Evolutionary conservation across 1,140 invertebrate genomes (phyloP).

Genomic region (Apis florea): DNA sequence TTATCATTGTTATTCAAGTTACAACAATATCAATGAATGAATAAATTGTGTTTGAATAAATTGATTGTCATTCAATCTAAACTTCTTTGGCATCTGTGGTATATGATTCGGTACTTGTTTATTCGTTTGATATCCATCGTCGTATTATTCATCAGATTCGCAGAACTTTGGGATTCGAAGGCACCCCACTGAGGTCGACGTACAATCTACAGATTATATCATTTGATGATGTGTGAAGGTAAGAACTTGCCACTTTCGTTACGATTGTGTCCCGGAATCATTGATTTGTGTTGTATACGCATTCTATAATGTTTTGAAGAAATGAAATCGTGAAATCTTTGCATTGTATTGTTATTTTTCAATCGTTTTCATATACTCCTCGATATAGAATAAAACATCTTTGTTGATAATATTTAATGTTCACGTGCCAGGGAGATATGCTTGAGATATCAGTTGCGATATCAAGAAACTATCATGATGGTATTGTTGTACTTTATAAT

Average conservation of each 20-base stretch:
- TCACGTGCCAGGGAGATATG: neutral
- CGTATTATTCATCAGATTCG: conserved; percentile 42
- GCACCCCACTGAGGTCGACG: conserved; percentile 34
- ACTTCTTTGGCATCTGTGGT: neutral
- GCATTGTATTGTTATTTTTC: conserved; percentile 12
- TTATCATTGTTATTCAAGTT: too few relatives aligned
- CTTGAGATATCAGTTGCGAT: neutral
- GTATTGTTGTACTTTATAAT: conserved; percentile 3
- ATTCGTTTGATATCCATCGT: conserved; percentile 31
- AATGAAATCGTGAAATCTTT: neutral
- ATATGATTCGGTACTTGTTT: conserved; percentile 38
- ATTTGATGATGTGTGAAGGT: conserved; percentile 18
- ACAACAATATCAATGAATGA: neutral
- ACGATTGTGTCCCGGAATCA: neutral
- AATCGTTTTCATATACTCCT: neutral
- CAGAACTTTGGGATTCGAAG: conserved; percentile 29
- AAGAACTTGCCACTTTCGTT: conserved; percentile 22
- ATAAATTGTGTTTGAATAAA: neutral
- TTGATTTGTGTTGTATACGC: neutral
- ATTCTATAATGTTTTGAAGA: too few relatives aligned
- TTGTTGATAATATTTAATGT: conserved; percentile 6
- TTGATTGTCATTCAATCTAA: conserved; percentile 16
- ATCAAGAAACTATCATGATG: neutral
- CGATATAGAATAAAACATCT: conserved; percentile 15
- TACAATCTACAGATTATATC: conserved; percentile 32